Base-by-base conservation (phyloP, 2,797 vertebrate species). In the Schizopygopsis pylzovi region DNA sequence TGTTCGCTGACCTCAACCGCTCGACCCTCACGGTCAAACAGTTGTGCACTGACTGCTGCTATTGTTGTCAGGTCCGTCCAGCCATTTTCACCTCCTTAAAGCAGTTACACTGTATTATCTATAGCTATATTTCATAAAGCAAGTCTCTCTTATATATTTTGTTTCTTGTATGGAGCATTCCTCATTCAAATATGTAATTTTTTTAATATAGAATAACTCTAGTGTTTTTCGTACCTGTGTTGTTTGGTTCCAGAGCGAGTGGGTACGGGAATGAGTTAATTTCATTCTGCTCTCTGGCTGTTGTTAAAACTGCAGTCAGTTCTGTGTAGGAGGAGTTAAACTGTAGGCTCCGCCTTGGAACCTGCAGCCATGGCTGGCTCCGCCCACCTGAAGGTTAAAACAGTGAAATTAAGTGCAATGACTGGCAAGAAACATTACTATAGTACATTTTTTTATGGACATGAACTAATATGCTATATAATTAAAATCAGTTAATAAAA, bases 321-420 rank as follows among this genome's bases (percentile, higher is more conserved):
- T 97, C 95, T 13, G 95, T 97, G 93, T 98, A 98, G 56, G 98
- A 97, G 87, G 96, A 95, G 91, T 94, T 96, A 88, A 98, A 92
- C 73, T 96, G 96, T 20, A 98, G 95, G 0, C 97, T 96, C 90
- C 96, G 96, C 81, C 97, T 96, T 20, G 96, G 97, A 88, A 99
- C 96, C 93, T 99, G 97, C 13, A 97, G 96, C 96, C 97, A 96
- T 6, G 98, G 97, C 92, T 98, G 98, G 72, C 96, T 97, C 87
- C 95, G 96, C 90, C 95, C 95, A 83, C 97, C 98, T 99, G 92
- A 37, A 73, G 41, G 76, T 33, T 79, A n/a, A 86, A 45, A 76
- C 37, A 72, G 41, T 12, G 8, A 67, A 20, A 75, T 33, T 2
- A 75, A 52, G 6, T 76, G 2, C 2, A 76, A 37, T 13, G 10